A percentile compares a stretch with the other conserved stretches of the same genome.
These are phyloP conservation scores for Otolemur crassicaudatus DNA, from an alignment of 2,797 vertebrate genomes.

Conservation along the genomic window DNA sequence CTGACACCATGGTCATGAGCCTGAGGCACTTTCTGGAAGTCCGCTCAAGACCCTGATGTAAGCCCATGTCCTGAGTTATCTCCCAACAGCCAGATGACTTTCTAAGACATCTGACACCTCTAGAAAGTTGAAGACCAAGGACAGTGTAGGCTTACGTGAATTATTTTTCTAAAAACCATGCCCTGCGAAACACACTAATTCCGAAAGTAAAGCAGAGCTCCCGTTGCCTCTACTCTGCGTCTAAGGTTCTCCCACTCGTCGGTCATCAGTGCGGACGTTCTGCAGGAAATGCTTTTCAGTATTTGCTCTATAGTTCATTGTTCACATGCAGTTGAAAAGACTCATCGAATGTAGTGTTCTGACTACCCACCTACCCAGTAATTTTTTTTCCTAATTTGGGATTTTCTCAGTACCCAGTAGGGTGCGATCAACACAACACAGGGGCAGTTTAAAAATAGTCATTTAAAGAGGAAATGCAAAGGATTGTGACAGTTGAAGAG, in stretches of 20 bases:
- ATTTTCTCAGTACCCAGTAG: slow-evolving; percentile 20
- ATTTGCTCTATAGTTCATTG: not conserved
- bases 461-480: slow-evolving; percentile 42
- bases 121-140: not conserved
- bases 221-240: not conserved
- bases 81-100: not conserved
- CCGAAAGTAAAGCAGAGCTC: not conserved
- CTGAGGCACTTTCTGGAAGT: not conserved
- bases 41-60: no score
- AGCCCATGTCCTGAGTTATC: not conserved
- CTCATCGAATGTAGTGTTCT: not conserved
- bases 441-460: not conserved
- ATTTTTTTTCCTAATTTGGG: not conserved
- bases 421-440: not conserved
- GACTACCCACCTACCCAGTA: not conserved
- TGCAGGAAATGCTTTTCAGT: not conserved
- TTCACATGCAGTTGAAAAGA: not conserved
- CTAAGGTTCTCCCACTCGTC: not conserved
- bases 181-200: not conserved
- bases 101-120: not conserved
- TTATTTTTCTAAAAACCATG: slow-evolving; percentile 16
- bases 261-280: not conserved
- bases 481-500: not conserved
- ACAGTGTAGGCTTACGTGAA: not conserved
- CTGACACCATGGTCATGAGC: not conserved